Base-by-base conservation (phyloP, 2,888 invertebrate genomes). In the Agapostemon virescens region DNA sequence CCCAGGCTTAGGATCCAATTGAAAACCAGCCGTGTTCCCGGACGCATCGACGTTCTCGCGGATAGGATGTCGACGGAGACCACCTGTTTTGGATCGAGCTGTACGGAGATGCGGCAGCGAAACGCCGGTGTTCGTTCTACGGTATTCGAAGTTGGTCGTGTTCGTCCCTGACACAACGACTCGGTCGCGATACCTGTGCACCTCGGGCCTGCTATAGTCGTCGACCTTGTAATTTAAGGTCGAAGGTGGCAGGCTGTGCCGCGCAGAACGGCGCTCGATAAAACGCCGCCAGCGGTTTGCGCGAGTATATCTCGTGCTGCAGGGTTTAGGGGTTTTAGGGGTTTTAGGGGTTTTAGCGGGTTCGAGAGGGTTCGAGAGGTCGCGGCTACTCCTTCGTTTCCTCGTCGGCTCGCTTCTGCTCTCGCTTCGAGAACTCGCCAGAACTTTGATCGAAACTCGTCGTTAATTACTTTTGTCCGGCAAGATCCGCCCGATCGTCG, bases 181-280 rank as follows among this genome's bases (percentile, higher is more conserved):
- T 81, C 72, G 58, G 49, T 9, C 69, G 66, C 33, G 36, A 72
- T 79, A 61, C 38, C 70, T 64, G 63, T 64, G 33, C 69, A 75
- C 20, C 52, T 42, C 66, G 33, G 38, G 69, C 69, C 49, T 69
- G 75, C 79, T 77, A 63, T 73, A 63, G n/a, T 33, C 49, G 0
- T 55, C 74, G 83, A 75, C 76, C 83, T 83, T 81, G 83, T 69
- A 76, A 83, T 81, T 81, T 81, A 69, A 69, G 71, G 64, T 55
- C 40, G 67, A 83, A 84, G 82, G 77, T 77, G 40, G n/a, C n/a
- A n/a, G 74, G 52, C 55, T 42, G 45, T 40, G 13, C 63, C 61
- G 74, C 78, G 26, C 69, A 66, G n/a, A n/a, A n/a, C 45, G 33
- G 40, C 81, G 81, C 75, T 81, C 81, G 79, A 81, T 81, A 81